Evolutionary conservation across 2,797 vertebrate species (phyloP).

Genomic region (Tokudaia tokunoshimensis): DNA sequence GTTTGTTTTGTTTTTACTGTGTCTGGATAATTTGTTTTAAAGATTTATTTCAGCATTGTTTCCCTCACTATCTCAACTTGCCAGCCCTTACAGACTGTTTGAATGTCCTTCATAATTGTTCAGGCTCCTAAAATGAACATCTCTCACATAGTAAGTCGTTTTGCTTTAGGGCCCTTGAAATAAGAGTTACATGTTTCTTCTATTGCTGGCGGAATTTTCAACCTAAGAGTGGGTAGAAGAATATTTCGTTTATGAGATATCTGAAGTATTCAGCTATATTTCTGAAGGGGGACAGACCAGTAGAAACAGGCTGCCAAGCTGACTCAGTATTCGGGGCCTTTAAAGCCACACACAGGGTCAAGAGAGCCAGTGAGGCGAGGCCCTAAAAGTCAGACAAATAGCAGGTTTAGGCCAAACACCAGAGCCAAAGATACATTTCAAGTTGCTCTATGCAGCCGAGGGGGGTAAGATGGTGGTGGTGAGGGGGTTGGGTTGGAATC

Average conservation of each 20-base stretch:
- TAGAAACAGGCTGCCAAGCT: too few species aligned
- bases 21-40: background rate
- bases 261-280: background rate
- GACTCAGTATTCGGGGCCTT: background rate
- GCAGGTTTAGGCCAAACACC: background rate
- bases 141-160: background rate
- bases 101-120: background rate
- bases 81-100: background rate
- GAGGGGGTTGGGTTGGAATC: background rate
- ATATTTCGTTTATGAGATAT: background rate
- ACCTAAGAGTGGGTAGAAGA: background rate
- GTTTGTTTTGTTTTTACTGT: background rate
- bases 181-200: background rate
- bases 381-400: background rate
- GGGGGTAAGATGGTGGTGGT: background rate
- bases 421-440: background rate
- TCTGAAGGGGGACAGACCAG: background rate
- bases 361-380: background rate
- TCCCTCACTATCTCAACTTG: background rate
- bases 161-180: background rate
- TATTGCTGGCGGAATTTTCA: background rate
- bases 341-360: background rate
- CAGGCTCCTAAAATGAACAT: background rate
- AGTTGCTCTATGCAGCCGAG: accelerated
- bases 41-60: background rate